Evolutionary conservation across 2,113 vertebrate species (phyloP).

Genomic region (Probosciger aterrimus): DNA sequence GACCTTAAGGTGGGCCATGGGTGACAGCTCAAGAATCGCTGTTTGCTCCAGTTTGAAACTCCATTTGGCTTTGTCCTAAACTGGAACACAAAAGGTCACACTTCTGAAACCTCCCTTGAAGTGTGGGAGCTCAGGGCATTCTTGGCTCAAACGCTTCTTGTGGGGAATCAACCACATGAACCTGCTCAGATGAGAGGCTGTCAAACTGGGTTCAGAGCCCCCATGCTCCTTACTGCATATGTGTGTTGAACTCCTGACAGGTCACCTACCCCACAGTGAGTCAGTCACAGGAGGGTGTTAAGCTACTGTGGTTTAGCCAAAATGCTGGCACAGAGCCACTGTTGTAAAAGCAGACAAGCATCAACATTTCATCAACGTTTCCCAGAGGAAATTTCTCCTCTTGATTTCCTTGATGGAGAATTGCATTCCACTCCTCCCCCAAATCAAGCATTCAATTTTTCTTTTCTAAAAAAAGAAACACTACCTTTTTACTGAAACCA

Average conservation of each 20-base stretch:
- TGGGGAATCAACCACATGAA: background rate
- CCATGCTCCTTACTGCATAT: background rate
- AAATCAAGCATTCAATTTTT: background rate
- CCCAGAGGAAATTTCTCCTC: background rate
- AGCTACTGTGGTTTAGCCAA: background rate
- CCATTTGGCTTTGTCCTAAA: background rate
- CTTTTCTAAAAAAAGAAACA: background rate
- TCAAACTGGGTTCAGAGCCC: background rate
- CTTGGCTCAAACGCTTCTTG: background rate
- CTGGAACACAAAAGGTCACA: background rate
- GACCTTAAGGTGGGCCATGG: background rate
- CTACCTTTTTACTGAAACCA: background rate
- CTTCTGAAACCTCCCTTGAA: background rate
- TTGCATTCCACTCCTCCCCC: background rate
- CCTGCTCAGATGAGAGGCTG: background rate
- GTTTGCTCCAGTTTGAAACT: background rate
- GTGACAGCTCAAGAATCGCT: background rate
- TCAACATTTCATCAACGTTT: background rate
- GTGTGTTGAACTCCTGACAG: background rate
- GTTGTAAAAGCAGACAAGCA: background rate
- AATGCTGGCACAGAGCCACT: background rate
- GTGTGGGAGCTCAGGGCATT: background rate
- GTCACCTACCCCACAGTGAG: background rate
- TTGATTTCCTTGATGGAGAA: background rate
- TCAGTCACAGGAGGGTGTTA: background rate